A percentile compares a stretch with the other conserved stretches of the same genome.
phyloP scores from a whole-genome alignment of 1,140 invertebrate species.

The Eriocheir sinensis region DNA sequence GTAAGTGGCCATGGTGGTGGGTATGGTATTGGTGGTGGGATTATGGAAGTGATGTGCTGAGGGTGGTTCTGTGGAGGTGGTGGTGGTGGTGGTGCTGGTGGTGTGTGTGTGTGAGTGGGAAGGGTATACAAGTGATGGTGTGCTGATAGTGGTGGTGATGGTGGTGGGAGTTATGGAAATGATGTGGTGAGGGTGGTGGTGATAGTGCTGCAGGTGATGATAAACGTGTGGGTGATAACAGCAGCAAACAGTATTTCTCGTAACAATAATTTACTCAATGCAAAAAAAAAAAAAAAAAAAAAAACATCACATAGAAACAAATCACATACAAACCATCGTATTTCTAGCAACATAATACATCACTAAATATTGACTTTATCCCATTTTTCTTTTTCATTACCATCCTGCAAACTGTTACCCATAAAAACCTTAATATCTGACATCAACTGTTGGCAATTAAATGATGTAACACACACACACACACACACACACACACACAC shows the following conservation, averaged over 20 bases:
- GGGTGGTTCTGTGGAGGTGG: background rate
- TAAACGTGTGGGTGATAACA: background rate
- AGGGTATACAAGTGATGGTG: background rate
- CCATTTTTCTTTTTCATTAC: background rate
- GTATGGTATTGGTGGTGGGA: background rate
- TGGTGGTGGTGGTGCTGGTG: background rate
- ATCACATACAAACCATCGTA: too few species aligned
- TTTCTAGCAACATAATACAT: too few species aligned
- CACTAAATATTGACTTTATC: too few species aligned
- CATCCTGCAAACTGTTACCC: too few species aligned
- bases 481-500: too few species aligned
- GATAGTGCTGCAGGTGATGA: background rate
- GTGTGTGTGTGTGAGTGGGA: background rate
- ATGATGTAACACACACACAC: too few species aligned
- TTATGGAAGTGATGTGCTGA: background rate
- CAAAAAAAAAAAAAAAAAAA: background rate
- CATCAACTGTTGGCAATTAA: too few species aligned
- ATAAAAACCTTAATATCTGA: too few species aligned
- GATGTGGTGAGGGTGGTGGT: background rate
- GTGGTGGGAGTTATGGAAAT: constrained; percentile 13
- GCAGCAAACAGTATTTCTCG: background rate
- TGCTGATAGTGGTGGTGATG: background rate
- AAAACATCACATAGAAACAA: background rate
- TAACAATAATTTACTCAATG: background rate
- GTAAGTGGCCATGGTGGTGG: background rate